These are phyloP conservation scores for Lemur catta DNA, from an alignment of 2,797 vertebrate genomes.

Conservation along the genomic window DNA sequence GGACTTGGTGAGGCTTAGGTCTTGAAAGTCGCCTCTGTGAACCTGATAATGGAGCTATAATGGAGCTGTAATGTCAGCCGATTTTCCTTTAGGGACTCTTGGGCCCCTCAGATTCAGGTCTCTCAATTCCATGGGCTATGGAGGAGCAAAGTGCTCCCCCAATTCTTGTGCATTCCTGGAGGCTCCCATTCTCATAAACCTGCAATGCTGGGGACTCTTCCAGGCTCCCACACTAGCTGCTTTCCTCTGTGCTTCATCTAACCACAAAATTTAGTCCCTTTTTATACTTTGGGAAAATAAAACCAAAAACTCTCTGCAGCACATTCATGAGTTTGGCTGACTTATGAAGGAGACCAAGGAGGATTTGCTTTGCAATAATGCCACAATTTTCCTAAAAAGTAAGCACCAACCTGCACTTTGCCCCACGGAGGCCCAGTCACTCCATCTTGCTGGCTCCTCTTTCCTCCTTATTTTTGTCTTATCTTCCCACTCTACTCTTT, in stretches of 20 bases:
- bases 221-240: not conserved
- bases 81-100: not conserved
- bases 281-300: conserved; percentile 9
- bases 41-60: not conserved
- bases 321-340: not conserved
- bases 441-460: not conserved
- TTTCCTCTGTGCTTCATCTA: not conserved
- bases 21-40: not conserved
- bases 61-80: not conserved
- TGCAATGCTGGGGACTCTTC: not conserved
- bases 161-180: not conserved
- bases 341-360: not conserved
- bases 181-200: not conserved
- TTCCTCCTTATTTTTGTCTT: not conserved
- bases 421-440: not conserved
- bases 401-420: not conserved
- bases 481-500: not conserved
- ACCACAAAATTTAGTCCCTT: not conserved
- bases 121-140: not conserved
- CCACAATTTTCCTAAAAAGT: not conserved
- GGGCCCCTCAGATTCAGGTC: not conserved
- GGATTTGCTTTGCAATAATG: not conserved
- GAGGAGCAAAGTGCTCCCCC: not conserved
- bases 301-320: not conserved
- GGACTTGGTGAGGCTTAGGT: not conserved